Evolutionary conservation across 2,888 invertebrate genomes (phyloP), one percentile per base, ranked within the genome.

Genomic region (Antheraea assamensis): DNA sequence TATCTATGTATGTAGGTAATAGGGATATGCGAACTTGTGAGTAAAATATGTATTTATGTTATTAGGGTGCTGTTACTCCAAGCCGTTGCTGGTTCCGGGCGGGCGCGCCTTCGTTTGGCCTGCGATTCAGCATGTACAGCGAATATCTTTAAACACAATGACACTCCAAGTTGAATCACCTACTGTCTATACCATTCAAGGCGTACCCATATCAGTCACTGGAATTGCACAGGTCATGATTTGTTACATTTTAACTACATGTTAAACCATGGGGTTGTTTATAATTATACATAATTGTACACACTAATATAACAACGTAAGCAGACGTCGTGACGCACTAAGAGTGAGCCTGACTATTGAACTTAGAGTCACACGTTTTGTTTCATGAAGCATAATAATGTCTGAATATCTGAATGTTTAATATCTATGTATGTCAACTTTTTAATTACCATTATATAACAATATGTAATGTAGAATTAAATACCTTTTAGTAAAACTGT

Each of bases 31-130:
- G 42, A 42, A 42, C 42, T 42, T 42, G 42, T 42, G 13, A 42
- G 42, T 42, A 42, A 13, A 7, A 73, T n/a, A 24, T 61, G 7
- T 73, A 21, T 73, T 0, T 42, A 42, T 42, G 42, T 13, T 2
- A 82, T 19, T 70, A 99, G 99, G 99, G 96, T 99, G 99, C 92
- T 99, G 98, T 90, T 98, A 99, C 90, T 96, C 97, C 83, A 98
- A 98, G 91, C 99, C 99, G 64, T 95, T 98, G 73, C 94, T 99
- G 80, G 98, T 99, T 73, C 98, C 99, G 64, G 99, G 99, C 77
- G 99, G 99, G 17, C 96, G 99, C 73, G 98, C 99, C 35, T 99
- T 99, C 93, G 99, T 99, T 24, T 99, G 99, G 99, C 99, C 99
- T 5, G 95, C 97, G 15, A 96, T 99, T 78, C 98, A 98, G 88